Percentiles rank a stretch among this genome's conserved stretches.
Conservation (phyloP, 2,888 invertebrate genomes). For the Silvanus unidentatus region DNA sequence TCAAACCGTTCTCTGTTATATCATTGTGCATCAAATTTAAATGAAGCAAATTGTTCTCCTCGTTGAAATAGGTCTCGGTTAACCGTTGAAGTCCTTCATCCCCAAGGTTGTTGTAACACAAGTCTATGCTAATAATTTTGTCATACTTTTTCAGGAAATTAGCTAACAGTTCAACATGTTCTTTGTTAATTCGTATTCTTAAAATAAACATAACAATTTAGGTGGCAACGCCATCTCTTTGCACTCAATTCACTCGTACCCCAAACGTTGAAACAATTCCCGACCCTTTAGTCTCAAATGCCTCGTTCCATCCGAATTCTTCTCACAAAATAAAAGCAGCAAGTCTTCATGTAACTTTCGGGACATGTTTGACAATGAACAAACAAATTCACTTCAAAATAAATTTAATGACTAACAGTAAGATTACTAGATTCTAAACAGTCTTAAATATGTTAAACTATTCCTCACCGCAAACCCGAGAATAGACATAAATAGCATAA, state of each 20-base stretch:
- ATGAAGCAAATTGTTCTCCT: constrained; percentile 48
- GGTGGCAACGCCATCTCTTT: not conserved
- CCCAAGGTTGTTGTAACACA: constrained; percentile 54
- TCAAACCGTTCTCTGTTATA: constrained; percentile 44
- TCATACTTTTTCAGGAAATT: constrained; percentile 47
- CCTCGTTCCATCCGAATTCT: constrained; percentile 52
- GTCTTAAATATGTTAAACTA: too few species aligned
- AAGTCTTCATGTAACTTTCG: constrained; percentile 24
- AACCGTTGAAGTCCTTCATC: constrained; percentile 49
- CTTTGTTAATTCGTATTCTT: constrained; percentile 7
- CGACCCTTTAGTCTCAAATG: constrained; percentile 51
- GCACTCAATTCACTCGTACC: constrained; percentile 29
- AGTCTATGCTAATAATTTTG: constrained; percentile 49
- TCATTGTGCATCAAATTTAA: constrained; percentile 56
- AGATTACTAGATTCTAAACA: not conserved
- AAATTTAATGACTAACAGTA: too few species aligned
- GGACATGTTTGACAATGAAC: not conserved
- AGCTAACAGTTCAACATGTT: constrained; percentile 13
- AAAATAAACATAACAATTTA: constrained; percentile 1
- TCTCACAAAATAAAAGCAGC: constrained; percentile 42
- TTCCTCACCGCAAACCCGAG: not conserved
- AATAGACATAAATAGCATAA: constrained; percentile 1
- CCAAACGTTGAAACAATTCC: constrained; percentile 46
- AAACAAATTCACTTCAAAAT: not conserved
- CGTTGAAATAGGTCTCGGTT: constrained; percentile 44